Evolutionary conservation across 2,888 invertebrate species (phyloP), one percentile per base, ranked within the genome.

Genomic region (Ceriagrion tenellum): DNA sequence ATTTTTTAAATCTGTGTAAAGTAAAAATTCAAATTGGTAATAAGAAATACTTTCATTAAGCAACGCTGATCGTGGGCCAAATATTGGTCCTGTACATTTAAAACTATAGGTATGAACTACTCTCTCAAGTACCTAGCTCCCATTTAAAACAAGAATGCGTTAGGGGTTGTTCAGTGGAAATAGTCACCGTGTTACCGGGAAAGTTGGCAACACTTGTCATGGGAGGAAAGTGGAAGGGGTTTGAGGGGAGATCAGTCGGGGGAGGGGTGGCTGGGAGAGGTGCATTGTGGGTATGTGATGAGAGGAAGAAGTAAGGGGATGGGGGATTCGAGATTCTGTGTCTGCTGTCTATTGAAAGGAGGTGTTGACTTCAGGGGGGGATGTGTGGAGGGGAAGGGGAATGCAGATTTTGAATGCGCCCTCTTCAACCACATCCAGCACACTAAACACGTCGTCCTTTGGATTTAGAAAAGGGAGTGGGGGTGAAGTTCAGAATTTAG

Each of bases 271-370:
- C 40, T 13, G 81, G 69, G 47, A 35, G 93, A 93, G 69, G 47
- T 74, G 74, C 93, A 93, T 93, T 93, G 93, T 93, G 93, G 69
- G 47, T n/a, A 16, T 55, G 63, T 69, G 26, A 81, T 81, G 81
- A 26, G 81, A 16, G 30, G 35, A 35, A 35, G 16, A 16, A 0
- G 40, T 35, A 12, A 8, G 26, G 13, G 69, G 47, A 35, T 26
- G 40, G 63, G 55, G 93, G 56, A 20, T 16, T 59, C 3, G 16
- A 16, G 55, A 23, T 91, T 59, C 30, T 30, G 47, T 47, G 55
- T 69, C 93, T 69, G 47, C 26, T 47, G n/a, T 63, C 63, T 69
- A 26, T 74, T 26, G 74, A 40, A 47, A 10, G 81, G 35, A 13
- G 16, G 4, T 30, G 35, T 18, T 35, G 81, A 35, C 26, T 81